Conservation (phyloP, 2,888 invertebrate genomes). For the Alloscopus bannaensis region DNA sequence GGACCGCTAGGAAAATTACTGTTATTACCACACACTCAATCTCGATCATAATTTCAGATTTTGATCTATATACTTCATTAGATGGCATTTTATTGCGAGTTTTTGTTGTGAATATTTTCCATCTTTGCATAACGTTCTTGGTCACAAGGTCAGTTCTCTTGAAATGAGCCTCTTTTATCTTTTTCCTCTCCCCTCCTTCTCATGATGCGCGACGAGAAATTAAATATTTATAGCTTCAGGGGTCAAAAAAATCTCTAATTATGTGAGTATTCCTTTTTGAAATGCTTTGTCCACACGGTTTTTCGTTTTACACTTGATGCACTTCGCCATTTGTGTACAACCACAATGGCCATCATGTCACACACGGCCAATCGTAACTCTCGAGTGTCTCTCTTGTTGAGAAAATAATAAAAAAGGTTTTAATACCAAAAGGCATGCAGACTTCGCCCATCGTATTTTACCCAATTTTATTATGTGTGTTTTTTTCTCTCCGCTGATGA, state of each 20-base stretch:
- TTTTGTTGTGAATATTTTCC: background rate
- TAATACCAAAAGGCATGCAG: too few species aligned
- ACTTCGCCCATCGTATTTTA: constrained; percentile 58
- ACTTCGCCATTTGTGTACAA: background rate
- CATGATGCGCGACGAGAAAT: background rate
- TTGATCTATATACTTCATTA: constrained; percentile 20
- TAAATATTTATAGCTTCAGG: constrained; percentile 15
- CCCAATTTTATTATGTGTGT: constrained; percentile 35
- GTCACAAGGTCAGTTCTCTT: constrained; percentile 10
- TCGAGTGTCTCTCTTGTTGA: too few species aligned
- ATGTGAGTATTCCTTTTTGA: background rate
- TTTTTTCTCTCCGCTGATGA: constrained; percentile 1
- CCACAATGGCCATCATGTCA: too few species aligned
- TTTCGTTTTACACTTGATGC: too few species aligned
- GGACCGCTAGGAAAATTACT: constrained; percentile 18
- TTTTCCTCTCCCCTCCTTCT: background rate
- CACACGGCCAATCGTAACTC: too few species aligned
- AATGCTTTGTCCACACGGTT: background rate
- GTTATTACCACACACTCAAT: constrained; percentile 10
- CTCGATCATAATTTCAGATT: constrained; percentile 17
- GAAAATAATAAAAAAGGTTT: too few species aligned
- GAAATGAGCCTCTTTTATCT: constrained; percentile 3
- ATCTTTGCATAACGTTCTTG: constrained; percentile 17
- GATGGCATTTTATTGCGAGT: background rate
- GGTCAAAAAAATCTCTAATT: constrained; percentile 16